Percentiles rank a stretch among this genome's conserved stretches.
These are phyloP conservation scores for Hippocampus barbouri DNA, from an alignment of 2,113 vertebrate species.

Conservation along the genomic window DNA sequence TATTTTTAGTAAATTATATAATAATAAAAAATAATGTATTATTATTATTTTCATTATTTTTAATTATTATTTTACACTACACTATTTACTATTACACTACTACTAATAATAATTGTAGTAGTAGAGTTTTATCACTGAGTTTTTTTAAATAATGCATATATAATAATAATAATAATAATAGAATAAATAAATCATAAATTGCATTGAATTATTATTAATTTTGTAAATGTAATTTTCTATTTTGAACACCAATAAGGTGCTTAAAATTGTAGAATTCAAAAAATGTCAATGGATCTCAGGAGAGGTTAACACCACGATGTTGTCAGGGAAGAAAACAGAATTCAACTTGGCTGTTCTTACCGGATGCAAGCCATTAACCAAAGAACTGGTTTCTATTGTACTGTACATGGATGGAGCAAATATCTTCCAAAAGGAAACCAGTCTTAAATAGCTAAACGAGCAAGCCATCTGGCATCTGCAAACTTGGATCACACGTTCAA, in stretches of 20 bases:
- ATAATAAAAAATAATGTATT: neutral
- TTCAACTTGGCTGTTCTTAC: constrained; percentile 7
- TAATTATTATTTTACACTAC: neutral
- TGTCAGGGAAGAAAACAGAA: constrained; percentile 12
- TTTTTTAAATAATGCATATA: too few relatives aligned
- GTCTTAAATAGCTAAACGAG: constrained; percentile 17
- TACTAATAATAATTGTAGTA: too few relatives aligned
- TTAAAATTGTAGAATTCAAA: neutral
- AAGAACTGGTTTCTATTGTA: constrained; percentile 1
- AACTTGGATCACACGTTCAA: constrained; percentile 18
- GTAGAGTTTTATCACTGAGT: too few relatives aligned
- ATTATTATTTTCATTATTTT: neutral
- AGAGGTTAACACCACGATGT: neutral
- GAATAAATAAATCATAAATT: neutral
- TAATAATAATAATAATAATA: too few relatives aligned
- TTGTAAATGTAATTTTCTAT: neutral
- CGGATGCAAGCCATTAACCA: constrained; percentile 7
- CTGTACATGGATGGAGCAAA: neutral
- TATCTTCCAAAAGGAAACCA: constrained; percentile 4
- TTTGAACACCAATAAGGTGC: neutral
- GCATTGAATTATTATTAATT: neutral
- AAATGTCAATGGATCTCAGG: neutral
- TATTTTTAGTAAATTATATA: too few relatives aligned
- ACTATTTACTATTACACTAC: neutral
- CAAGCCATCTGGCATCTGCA: constrained; percentile 25